These are phyloP conservation scores for Basileuterus tristriatus DNA, from an alignment of 2,797 vertebrate genomes.

Conservation along the genomic window DNA sequence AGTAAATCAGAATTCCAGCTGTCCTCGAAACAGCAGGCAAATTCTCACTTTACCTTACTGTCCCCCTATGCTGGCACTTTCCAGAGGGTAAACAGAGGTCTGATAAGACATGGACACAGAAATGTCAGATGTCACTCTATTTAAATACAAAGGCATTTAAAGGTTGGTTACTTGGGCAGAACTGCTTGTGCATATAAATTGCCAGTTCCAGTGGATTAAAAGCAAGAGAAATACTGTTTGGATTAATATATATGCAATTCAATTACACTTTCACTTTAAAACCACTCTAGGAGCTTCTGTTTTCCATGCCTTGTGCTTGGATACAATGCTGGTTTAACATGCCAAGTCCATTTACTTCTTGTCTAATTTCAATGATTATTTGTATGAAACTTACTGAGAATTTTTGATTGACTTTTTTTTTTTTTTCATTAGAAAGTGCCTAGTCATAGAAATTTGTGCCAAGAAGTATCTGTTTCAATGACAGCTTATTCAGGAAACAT, in stretches of 20 bases:
- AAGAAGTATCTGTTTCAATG: background rate
- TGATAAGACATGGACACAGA: background rate
- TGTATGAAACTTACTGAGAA: conserved; percentile 18
- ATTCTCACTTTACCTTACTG: background rate
- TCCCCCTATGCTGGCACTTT: background rate
- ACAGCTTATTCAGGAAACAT: background rate
- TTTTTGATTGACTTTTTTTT: background rate
- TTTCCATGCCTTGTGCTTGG: conserved; percentile 16
- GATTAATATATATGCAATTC: conserved; percentile 4
- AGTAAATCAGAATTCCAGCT: conserved; percentile 23
- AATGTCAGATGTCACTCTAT: conserved; percentile 45
- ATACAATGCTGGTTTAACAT: background rate
- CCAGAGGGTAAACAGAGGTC: conserved; percentile 15
- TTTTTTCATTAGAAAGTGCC: conserved; percentile 46
- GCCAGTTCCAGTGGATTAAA: conserved; percentile 6
- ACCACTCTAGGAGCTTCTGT: background rate
- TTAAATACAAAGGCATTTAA: conserved; percentile 56
- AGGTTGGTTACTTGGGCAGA: conserved; percentile 17
- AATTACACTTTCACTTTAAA: conserved; percentile 46
- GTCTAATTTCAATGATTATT: conserved; percentile 6
- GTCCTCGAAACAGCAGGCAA: background rate
- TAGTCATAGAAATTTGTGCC: conserved; percentile 29
- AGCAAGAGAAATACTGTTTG: conserved; percentile 3
- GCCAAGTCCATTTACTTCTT: conserved; percentile 47
- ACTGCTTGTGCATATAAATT: conserved; percentile 12